Base-by-base conservation (phyloP, 2,888 invertebrate genomes). In the Autographa pulchrina region DNA sequence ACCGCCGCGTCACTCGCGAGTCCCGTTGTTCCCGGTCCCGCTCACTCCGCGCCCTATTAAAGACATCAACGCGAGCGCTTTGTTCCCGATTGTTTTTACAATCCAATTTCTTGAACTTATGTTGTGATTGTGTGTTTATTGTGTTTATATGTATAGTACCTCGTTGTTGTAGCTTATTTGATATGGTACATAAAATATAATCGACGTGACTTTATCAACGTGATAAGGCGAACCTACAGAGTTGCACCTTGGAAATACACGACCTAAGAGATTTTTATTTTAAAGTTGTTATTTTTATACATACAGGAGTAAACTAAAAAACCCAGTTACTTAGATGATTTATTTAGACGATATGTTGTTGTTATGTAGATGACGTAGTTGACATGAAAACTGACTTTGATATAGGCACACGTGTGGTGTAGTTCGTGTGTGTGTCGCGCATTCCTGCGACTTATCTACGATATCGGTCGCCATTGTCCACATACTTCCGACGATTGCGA, bases 41-140 rank as follows among this genome's bases (percentile, higher is more conserved):
- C 48, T 0, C 20, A 11, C 35, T 9, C 31, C 4, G 11, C 18
- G 32, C 35, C 31, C 8, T 60, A 63, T 59, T 56, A 72, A 81
- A 80, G 80, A 80, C 80, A 73, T 80, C 72, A 74, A 80, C 80
- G 80, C 82, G 82, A 25, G 14, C 54, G 20, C 54, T 25, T 20
- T 20, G 14, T 56, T 13, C 54, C 54, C 54, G 54, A 5, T 11
- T 56, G 6, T 1, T 48, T n/a, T 48, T n/a, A 43, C 16, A 43
- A 43, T 43, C n/a, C n/a, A 8, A 48, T 48, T n/a, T n/a, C 7
- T 48, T n/a, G 48, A 48, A 48, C n/a, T 48, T n/a, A 48, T 48
- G 48, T 48, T 48, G 48, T 48, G 48, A 48, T 48, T 6, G n/a
- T 48, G 48, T 48, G 48, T 48, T 48, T 48, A 7, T 48, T 5